phyloP scores from a whole-genome alignment of 2,113 vertebrate genomes.

The Noctilio leporinus region DNA sequence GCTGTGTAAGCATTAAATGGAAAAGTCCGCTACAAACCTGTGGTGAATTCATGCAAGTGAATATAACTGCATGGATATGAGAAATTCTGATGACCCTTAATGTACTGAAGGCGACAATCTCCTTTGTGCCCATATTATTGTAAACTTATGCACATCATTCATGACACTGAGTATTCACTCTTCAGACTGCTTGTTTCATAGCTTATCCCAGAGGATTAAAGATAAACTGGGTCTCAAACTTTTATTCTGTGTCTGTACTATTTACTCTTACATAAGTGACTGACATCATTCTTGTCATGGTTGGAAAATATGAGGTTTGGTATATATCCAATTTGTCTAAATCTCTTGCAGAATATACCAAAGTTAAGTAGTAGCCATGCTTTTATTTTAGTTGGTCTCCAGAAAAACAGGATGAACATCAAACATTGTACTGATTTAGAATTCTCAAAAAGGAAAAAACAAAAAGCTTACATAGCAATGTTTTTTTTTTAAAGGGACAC shows the following conservation, averaged over 20 bases:
- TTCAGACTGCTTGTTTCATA: conserved; percentile 86
- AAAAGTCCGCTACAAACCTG: conserved; percentile 83
- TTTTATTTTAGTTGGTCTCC: conserved; percentile 67
- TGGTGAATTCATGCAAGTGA: conserved; percentile 86
- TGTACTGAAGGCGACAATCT: conserved; percentile 85
- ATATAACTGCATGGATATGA: conserved; percentile 81
- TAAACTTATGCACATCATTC: conserved; percentile 83
- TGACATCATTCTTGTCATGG: conserved; percentile 72
- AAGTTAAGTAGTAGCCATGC: conserved; percentile 75
- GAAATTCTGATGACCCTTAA: conserved; percentile 80
- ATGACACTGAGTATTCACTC: conserved; percentile 82
- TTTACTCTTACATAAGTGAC: conserved; percentile 78
- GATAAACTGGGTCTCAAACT: conserved; percentile 83
- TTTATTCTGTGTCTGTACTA: conserved; percentile 83
- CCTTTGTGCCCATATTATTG: conserved; percentile 85
- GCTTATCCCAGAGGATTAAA: conserved; percentile 85
- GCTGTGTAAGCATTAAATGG: conserved; percentile 85
- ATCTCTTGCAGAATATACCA: conserved; percentile 77
- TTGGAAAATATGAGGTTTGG: conserved; percentile 77
- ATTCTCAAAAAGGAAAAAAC: conserved; percentile 62
- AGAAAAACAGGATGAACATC: conserved; percentile 67
- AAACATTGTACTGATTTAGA: conserved; percentile 73
- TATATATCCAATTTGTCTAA: conserved; percentile 76
- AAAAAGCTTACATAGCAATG: conserved; percentile 42
- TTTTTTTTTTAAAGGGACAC: conserved; percentile 65